These are phyloP conservation scores for Diarsia brunnea DNA, from an alignment of 2,888 invertebrate genomes.

Conservation along the genomic window DNA sequence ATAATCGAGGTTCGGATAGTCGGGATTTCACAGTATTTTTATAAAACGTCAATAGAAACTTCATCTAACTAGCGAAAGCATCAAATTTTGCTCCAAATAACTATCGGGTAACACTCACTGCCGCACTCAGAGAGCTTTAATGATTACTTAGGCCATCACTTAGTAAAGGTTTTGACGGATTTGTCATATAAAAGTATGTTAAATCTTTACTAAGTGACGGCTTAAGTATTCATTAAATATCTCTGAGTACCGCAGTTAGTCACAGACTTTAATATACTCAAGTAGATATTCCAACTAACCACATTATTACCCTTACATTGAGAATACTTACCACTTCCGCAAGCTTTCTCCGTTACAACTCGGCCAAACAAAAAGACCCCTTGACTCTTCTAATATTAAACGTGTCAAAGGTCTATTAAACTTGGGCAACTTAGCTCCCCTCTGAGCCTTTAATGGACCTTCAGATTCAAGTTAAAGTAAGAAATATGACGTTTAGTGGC, in stretches of 20 bases:
- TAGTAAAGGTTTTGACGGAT: too few relatives aligned
- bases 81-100: background rate
- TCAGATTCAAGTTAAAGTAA: conserved; percentile 74
- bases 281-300: conserved; percentile 24
- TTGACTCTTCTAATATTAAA: background rate
- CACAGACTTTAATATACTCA: background rate
- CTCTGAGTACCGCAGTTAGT: background rate
- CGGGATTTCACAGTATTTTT: too few relatives aligned
- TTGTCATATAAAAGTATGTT: too few relatives aligned
- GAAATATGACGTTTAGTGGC: conserved; percentile 72
- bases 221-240: too few relatives aligned
- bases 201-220: too few relatives aligned
- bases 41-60: background rate
- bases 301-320: conserved; percentile 32
- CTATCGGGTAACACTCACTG: background rate
- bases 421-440: conserved; percentile 55
- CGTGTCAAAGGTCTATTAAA: conserved; percentile 31
- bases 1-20: too few relatives aligned
- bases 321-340: conserved; percentile 31
- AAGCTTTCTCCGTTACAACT: conserved; percentile 37
- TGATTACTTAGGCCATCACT: too few relatives aligned
- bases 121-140: too few relatives aligned
- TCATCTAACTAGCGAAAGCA: background rate
- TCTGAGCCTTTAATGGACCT: conserved; percentile 76
- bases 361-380: conserved; percentile 26